A percentile compares a stretch with the other conserved stretches of the same genome.
Conservation (phyloP, 2,113 vertebrate species). For the Rhagologus leucostigma region DNA sequence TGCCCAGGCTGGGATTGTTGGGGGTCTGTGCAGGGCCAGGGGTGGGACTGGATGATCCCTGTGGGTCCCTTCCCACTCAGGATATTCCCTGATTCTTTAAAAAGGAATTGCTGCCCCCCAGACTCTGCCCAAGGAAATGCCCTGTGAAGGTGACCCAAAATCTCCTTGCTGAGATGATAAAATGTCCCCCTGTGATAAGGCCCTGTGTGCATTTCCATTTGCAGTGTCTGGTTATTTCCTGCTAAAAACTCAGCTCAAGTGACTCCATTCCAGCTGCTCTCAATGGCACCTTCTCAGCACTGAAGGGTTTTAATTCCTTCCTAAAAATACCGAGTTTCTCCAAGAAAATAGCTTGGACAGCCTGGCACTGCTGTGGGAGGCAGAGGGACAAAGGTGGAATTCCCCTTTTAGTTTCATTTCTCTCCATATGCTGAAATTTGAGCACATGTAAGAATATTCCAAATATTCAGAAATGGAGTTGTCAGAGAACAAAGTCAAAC, state of each 20-base stretch:
- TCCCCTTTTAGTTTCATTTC: neutral
- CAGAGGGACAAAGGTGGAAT: neutral
- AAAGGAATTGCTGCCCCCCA: neutral
- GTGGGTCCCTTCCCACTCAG: neutral
- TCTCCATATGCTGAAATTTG: neutral
- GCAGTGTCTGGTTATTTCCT: neutral
- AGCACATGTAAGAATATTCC: neutral
- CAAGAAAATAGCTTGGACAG: neutral
- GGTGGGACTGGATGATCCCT: neutral
- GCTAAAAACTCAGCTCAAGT: neutral
- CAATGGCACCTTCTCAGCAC: neutral
- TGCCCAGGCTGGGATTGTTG: neutral
- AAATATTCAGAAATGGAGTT: neutral
- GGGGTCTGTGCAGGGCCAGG: neutral
- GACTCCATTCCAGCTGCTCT: neutral
- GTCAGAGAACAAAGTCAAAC: neutral
- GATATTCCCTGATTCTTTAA: neutral
- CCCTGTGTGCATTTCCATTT: conserved; percentile 30
- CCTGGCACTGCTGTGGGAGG: neutral
- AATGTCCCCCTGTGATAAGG: neutral
- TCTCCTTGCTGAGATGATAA: neutral
- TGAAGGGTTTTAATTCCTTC: neutral
- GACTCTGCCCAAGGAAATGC: neutral
- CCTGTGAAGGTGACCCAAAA: conserved; percentile 22
- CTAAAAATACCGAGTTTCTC: neutral